phyloP scores from a whole-genome alignment of 2,113 vertebrate genomes.

The Nematolebias whitei region DNA sequence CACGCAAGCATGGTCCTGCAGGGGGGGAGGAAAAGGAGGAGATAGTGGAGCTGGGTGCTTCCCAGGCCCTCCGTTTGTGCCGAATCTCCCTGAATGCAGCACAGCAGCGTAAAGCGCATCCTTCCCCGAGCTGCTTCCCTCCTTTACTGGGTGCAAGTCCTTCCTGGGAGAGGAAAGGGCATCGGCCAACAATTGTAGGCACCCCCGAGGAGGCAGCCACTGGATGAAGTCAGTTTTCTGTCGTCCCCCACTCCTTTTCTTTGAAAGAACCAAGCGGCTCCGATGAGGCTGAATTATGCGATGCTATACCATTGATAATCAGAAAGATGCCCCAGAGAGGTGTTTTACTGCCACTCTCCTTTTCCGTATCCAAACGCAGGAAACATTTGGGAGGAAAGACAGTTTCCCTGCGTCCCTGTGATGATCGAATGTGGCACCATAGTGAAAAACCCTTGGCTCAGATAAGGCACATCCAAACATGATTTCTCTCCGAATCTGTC shows the following conservation, averaged over 20 bases:
- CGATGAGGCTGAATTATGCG: constrained; percentile 76
- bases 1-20: constrained; percentile 98
- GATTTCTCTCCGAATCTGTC: constrained; percentile 59
- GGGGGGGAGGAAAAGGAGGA: constrained; percentile 90
- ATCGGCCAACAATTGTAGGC: constrained; percentile 72
- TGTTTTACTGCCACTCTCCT: constrained; percentile 61
- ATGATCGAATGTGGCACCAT: constrained; percentile 47
- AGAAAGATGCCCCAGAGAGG: constrained; percentile 49
- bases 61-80: constrained; percentile 75
- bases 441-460: constrained; percentile 48
- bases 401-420: constrained; percentile 66
- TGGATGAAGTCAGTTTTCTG: constrained; percentile 60
- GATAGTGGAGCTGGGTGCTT: constrained; percentile 78
- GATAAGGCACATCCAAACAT: constrained; percentile 71
- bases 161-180: constrained; percentile 71
- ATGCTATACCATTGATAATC: constrained; percentile 72
- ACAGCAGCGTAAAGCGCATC: constrained; percentile 76
- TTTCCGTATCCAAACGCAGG: constrained; percentile 65
- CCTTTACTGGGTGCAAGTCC: constrained; percentile 72
- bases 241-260: constrained; percentile 51
- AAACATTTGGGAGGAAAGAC: constrained; percentile 60
- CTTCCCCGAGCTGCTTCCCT: constrained; percentile 56
- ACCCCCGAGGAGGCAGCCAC: constrained; percentile 59
- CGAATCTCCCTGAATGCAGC: constrained; percentile 80
- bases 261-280: constrained; percentile 69